These are phyloP conservation scores for Drosophila birchii DNA, from an alignment of 2,888 invertebrate species.

Conservation along the genomic window DNA sequence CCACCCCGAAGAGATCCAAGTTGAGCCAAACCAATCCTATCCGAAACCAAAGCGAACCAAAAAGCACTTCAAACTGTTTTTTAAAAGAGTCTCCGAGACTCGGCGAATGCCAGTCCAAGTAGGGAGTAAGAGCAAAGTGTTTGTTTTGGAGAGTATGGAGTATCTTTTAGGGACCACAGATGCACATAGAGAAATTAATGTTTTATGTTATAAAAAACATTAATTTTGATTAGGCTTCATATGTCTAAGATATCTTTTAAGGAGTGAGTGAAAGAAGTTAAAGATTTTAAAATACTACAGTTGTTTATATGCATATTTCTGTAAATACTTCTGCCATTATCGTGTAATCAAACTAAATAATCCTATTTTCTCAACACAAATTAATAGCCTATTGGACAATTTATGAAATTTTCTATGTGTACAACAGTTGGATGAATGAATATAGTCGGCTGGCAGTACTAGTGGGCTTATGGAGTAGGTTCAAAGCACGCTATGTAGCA, in stretches of 20 bases:
- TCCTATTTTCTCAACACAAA: neutral
- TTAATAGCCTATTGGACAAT: neutral
- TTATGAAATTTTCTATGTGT: constrained; percentile 7
- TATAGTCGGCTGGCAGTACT: constrained; percentile 53
- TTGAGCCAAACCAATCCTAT: constrained; percentile 39
- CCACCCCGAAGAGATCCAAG: constrained; percentile 42
- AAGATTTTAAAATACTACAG: neutral
- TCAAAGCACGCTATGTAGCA: constrained; percentile 75
- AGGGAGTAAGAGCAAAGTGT: constrained; percentile 68
- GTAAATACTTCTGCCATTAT: neutral
- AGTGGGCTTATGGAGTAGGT: constrained; percentile 61
- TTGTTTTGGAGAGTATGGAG: constrained; percentile 57
- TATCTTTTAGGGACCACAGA: constrained; percentile 40
- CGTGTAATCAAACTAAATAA: accelerated
- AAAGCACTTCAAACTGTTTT: constrained; percentile 77
- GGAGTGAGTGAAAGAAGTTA: neutral
- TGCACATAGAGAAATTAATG: constrained; percentile 10
- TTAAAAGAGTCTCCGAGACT: constrained; percentile 52
- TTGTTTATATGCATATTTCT: neutral
- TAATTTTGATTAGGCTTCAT: neutral
- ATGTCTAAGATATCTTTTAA: neutral
- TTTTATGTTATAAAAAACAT: neutral
- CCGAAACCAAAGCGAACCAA: constrained; percentile 39
- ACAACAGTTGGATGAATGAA: constrained; percentile 72
- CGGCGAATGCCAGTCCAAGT: constrained; percentile 42